phyloP scores from a whole-genome alignment of 2,797 vertebrate species.

The Microctenopoma steveboyesi region DNA sequence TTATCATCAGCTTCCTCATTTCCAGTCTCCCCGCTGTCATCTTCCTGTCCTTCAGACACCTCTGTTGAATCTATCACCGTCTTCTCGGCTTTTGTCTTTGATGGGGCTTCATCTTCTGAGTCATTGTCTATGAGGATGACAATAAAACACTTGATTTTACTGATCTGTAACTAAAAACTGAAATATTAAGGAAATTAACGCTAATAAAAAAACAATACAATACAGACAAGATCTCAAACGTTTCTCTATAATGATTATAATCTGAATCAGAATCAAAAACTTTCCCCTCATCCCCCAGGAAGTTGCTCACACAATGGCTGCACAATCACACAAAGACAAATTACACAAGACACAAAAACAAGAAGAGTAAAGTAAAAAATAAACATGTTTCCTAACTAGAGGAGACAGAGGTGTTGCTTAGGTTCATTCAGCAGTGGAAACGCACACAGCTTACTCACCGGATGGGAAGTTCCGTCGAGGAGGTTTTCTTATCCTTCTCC shows the following conservation, averaged over 20 bases:
- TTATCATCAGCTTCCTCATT: constrained; percentile 48
- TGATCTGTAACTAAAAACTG: neutral
- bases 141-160: constrained; percentile 1
- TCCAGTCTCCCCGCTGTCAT: constrained; percentile 27
- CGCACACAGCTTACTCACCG: constrained; percentile 62
- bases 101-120: constrained; percentile 62
- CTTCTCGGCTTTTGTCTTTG: constrained; percentile 34
- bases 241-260: neutral
- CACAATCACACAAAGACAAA: too few relatives aligned
- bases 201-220: too few relatives aligned
- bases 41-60: constrained; percentile 29
- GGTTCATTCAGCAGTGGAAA: neutral
- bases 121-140: constrained; percentile 66
- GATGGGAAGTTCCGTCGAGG: constrained; percentile 64
- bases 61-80: constrained; percentile 7
- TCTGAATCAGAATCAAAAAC: too few relatives aligned
- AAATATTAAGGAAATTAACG: neutral
- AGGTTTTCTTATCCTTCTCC: constrained; percentile 80
- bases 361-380: too few relatives aligned
- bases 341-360: too few relatives aligned
- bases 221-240: neutral
- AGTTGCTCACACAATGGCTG: too few relatives aligned
- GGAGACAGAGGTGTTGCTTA: neutral
- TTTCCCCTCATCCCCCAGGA: too few relatives aligned
- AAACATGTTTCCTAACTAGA: neutral